Evolutionary conservation across 2,113 vertebrate species (phyloP).

Genomic region (Leucopsar rothschildi): DNA sequence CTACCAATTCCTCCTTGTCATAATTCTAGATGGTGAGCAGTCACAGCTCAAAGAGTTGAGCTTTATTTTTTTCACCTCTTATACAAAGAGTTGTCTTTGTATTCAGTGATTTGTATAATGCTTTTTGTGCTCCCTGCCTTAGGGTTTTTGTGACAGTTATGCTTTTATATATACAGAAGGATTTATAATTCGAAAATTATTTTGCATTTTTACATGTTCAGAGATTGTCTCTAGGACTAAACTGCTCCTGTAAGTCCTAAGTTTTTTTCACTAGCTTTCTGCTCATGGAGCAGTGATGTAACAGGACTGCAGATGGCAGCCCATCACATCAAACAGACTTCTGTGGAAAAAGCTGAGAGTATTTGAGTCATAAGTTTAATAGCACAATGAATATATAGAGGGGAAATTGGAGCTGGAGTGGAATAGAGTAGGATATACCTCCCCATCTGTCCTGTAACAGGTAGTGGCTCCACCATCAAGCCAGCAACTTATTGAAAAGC

Average conservation of each 20-base stretch:
- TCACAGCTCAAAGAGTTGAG: neutral
- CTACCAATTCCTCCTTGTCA: conserved; percentile 10
- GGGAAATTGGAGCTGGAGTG: neutral
- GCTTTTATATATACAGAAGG: neutral
- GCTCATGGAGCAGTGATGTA: neutral
- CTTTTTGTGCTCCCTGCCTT: neutral
- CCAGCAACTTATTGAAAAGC: neutral
- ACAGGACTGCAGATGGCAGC: conserved; percentile 60
- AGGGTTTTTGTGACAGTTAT: neutral
- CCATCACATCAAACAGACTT: conserved; percentile 16
- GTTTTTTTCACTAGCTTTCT: neutral
- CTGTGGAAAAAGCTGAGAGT: neutral
- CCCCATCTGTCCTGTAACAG: neutral
- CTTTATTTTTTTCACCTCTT: neutral
- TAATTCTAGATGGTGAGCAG: neutral
- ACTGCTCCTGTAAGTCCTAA: neutral
- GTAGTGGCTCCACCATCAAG: neutral
- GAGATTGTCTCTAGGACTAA: neutral
- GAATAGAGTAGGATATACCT: neutral
- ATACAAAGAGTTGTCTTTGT: neutral
- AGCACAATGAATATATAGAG: neutral
- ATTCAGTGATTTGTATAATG: neutral
- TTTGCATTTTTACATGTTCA: neutral
- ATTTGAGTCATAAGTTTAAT: neutral
- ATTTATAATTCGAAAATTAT: neutral